These are phyloP conservation scores for Ptychadena robeensis DNA, from an alignment of 2,797 vertebrate species.

Conservation along the genomic window DNA sequence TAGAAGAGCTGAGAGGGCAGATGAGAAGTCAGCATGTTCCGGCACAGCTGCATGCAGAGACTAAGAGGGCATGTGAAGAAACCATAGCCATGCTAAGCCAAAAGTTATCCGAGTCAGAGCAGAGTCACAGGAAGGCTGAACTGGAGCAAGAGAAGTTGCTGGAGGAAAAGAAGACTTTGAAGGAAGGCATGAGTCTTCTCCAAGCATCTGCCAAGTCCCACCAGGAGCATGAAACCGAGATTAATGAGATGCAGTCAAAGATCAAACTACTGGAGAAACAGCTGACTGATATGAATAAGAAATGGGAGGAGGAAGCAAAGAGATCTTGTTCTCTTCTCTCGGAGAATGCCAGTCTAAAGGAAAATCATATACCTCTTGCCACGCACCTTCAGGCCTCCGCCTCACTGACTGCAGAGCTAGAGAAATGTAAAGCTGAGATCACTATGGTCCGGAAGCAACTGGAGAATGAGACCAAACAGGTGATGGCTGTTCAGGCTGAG, in stretches of 20 bases:
- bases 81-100: conserved; percentile 83
- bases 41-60: conserved; percentile 80
- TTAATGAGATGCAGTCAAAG: conserved; percentile 72
- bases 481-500: not conserved
- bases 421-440: conserved; percentile 79
- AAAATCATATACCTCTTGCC: conserved; percentile 78
- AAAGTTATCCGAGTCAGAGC: conserved; percentile 82
- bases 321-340: conserved; percentile 71
- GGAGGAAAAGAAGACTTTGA: conserved; percentile 76
- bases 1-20: conserved; percentile 47
- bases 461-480: conserved; percentile 21
- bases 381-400: conserved; percentile 79
- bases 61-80: conserved; percentile 77
- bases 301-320: conserved; percentile 74
- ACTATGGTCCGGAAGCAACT: conserved; percentile 74
- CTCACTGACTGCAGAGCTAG: conserved; percentile 75
- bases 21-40: conserved; percentile 84
- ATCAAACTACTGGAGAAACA: conserved; percentile 76
- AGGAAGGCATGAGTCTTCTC: conserved; percentile 74
- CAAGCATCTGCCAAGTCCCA: conserved; percentile 73
- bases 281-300: conserved; percentile 76
- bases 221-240: conserved; percentile 77
- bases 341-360: conserved; percentile 78
- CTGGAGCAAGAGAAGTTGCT: conserved; percentile 80
- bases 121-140: conserved; percentile 80